These are phyloP conservation scores for Tiliqua scincoides DNA, from an alignment of 2,113 vertebrate genomes.

Conservation along the genomic window DNA sequence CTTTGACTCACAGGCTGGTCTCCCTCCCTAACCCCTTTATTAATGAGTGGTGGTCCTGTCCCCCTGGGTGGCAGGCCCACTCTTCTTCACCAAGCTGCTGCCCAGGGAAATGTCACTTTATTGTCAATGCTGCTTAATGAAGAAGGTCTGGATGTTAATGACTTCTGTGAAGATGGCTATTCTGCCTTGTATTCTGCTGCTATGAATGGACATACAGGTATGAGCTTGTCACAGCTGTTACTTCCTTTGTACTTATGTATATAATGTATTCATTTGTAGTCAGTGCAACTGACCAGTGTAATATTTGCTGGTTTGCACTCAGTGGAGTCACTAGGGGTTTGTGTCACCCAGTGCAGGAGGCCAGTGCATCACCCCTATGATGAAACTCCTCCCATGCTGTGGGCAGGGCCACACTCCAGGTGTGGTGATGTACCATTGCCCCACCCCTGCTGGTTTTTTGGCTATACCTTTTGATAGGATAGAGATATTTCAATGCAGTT, in stretches of 20 bases:
- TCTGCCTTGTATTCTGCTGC: slow-evolving; percentile 99
- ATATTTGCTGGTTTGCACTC: not conserved
- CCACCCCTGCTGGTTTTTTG: too few relatives aligned
- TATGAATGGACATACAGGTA: slow-evolving; percentile 95
- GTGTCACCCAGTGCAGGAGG: too few relatives aligned
- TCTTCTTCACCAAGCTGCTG: slow-evolving; percentile 99
- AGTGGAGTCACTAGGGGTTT: too few relatives aligned
- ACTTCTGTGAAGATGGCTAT: slow-evolving; percentile 88
- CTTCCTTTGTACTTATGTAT: not conserved
- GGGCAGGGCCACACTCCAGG: too few relatives aligned
- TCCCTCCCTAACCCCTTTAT: slow-evolving; percentile 95
- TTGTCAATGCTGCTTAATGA: slow-evolving; percentile 99
- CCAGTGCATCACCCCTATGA: too few relatives aligned
- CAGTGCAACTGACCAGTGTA: not conserved
- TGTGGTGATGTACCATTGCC: too few relatives aligned
- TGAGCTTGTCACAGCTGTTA: not conserved
- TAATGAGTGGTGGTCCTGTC: slow-evolving; percentile 95
- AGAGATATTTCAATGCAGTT: too few relatives aligned
- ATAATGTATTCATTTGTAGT: not conserved
- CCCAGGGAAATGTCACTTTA: slow-evolving; percentile 99
- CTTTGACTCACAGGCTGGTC: slow-evolving; percentile 95
- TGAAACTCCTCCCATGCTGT: too few relatives aligned
- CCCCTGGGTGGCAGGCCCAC: slow-evolving; percentile 98
- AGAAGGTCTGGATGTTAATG: slow-evolving; percentile 89
- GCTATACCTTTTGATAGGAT: too few relatives aligned